A percentile compares a stretch with the other conserved stretches of the same genome.
phyloP scores from a whole-genome alignment of 2,113 vertebrate genomes.

The Callipepla squamata region DNA sequence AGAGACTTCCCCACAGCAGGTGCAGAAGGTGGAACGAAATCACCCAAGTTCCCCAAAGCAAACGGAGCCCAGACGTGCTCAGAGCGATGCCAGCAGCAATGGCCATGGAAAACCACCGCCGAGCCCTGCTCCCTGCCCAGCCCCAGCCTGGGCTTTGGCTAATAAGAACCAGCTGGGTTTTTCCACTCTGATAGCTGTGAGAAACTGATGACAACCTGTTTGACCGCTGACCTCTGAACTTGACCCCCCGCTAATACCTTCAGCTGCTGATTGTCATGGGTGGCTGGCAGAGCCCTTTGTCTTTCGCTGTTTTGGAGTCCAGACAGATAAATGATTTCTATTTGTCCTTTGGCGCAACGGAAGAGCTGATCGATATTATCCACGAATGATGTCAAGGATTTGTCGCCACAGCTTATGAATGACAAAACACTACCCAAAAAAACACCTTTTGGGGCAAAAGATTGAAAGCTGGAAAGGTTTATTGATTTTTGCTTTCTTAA shows the following conservation, averaged over 20 bases:
- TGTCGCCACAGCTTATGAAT: constrained; percentile 97
- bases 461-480: constrained; percentile 96
- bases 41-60: rapidly evolving
- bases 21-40: neutral
- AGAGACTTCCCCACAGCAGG: neutral
- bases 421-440: constrained; percentile 89
- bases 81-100: rapidly evolving
- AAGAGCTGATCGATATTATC: constrained; percentile 97
- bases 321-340: constrained; percentile 97
- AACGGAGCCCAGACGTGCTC: neutral
- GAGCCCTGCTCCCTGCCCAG: neutral
- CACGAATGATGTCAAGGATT: constrained; percentile 97
- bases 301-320: constrained; percentile 84
- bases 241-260: constrained; percentile 87
- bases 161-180: constrained; percentile 83
- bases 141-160: constrained; percentile 40
- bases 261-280: constrained; percentile 88
- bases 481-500: constrained; percentile 98
- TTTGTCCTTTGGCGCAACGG: constrained; percentile 92
- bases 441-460: constrained; percentile 89
- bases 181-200: constrained; percentile 78
- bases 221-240: constrained; percentile 90
- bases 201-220: constrained; percentile 84
- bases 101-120: rapidly evolving
- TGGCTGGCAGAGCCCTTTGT: constrained; percentile 86